Percentiles rank a stretch among this genome's conserved stretches.
phyloP scores from a whole-genome alignment of 1,140 invertebrate species.

The Varroa destructor region DNA sequence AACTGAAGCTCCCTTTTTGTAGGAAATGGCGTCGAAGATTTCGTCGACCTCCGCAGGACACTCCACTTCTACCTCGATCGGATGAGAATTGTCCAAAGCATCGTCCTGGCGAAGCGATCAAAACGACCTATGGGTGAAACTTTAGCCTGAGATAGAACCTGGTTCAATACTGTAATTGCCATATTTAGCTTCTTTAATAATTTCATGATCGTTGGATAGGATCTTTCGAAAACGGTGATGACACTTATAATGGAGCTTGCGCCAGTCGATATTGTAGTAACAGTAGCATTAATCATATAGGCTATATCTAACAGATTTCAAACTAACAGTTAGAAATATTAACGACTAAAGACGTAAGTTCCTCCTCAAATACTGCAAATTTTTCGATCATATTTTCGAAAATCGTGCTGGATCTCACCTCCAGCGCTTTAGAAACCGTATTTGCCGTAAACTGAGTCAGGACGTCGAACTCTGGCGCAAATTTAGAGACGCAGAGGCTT shows the following conservation, averaged over 20 bases:
- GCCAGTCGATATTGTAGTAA: too few relatives aligned
- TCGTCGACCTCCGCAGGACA: conserved; percentile 79
- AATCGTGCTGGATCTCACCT: conserved; percentile 3
- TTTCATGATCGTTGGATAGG: not conserved
- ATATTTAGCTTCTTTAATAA: too few relatives aligned
- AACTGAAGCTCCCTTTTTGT: conserved; percentile 79
- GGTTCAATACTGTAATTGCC: too few relatives aligned
- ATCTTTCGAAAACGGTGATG: not conserved
- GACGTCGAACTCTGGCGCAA: conserved; percentile 66
- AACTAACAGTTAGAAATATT: too few relatives aligned
- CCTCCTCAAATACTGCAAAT: too few relatives aligned
- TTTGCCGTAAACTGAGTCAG: conserved; percentile 79
- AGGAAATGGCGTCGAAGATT: conserved; percentile 82
- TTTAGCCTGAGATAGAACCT: too few relatives aligned
- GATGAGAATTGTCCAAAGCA: conserved; percentile 66
- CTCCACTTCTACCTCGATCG: conserved; percentile 64
- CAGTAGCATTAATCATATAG: too few relatives aligned
- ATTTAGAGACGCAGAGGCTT: conserved; percentile 57
- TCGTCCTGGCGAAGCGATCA: conserved; percentile 62
- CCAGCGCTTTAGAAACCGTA: conserved; percentile 38
- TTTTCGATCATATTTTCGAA: too few relatives aligned
- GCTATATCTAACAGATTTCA: too few relatives aligned
- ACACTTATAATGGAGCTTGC: too few relatives aligned
- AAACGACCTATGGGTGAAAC: conserved; percentile 46
- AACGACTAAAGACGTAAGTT: too few relatives aligned